Percentiles rank a stretch among this genome's conserved stretches.
Evolutionary conservation across 2,113 vertebrate species (phyloP).

Genomic region (Labeo rohita): DNA sequence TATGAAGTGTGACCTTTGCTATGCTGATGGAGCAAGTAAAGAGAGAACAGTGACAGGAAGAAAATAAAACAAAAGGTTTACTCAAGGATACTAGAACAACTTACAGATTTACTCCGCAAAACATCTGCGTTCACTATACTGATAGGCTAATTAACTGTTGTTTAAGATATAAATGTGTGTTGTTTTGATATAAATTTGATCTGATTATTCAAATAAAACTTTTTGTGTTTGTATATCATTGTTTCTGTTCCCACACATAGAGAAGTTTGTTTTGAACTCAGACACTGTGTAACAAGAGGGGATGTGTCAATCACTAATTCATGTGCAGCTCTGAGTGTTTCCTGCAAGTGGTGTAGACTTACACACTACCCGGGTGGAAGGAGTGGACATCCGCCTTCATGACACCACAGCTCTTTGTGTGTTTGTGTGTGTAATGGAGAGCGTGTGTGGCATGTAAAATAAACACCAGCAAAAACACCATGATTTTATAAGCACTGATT

Average conservation of each 20-base stretch:
- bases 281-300: slow-evolving; percentile 46
- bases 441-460: slow-evolving; percentile 21
- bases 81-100: neutral
- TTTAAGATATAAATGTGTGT: neutral
- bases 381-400: slow-evolving; percentile 7
- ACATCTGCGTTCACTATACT: neutral
- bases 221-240: neutral
- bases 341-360: slow-evolving; percentile 53
- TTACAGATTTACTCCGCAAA: neutral
- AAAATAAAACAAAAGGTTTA: neutral
- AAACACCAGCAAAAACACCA: neutral
- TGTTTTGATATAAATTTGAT: neutral
- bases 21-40: slow-evolving; percentile 17
- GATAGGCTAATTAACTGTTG: neutral
- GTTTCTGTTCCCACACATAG: neutral
- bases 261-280: slow-evolving; percentile 33
- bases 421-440: slow-evolving; percentile 6
- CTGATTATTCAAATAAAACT: no score
- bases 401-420: neutral
- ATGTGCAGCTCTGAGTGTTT: slow-evolving; percentile 48
- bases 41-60: neutral
- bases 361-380: slow-evolving; percentile 32
- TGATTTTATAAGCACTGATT: neutral
- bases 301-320: slow-evolving; percentile 55
- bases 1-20: slow-evolving; percentile 15